phyloP scores from a whole-genome alignment of 1,140 invertebrate genomes.

The Apis mellifera region Amel_HAv3.1 CM009931.2:257501-258000 shows the following conservation, averaged over 20 bases:
- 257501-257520: not conserved
- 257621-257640: constrained; percentile 1
- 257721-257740: not conserved
- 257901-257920: constrained; percentile 60
- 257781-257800: constrained; percentile 18
- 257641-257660: not conserved
- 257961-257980: constrained; percentile 20
- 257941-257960: constrained; percentile 51
- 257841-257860: constrained; percentile 15
- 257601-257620: constrained; percentile 7
- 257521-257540: not conserved
- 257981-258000: constrained; percentile 37
- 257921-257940: constrained; percentile 56
- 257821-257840: not conserved
- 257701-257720: constrained; percentile 8
- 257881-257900: constrained; percentile 49
- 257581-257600: not conserved
- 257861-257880: not conserved
- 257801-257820: not conserved
- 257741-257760: too few relatives aligned
- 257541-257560: not conserved
- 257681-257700: not conserved
- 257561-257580: not conserved
- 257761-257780: too few relatives aligned
- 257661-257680: not conserved